Percentiles rank a stretch among this genome's conserved stretches.
These are phyloP conservation scores for Actinia equina DNA, from an alignment of 64 coral and sea anemone genomes.

Conservation along the genomic window DNA sequence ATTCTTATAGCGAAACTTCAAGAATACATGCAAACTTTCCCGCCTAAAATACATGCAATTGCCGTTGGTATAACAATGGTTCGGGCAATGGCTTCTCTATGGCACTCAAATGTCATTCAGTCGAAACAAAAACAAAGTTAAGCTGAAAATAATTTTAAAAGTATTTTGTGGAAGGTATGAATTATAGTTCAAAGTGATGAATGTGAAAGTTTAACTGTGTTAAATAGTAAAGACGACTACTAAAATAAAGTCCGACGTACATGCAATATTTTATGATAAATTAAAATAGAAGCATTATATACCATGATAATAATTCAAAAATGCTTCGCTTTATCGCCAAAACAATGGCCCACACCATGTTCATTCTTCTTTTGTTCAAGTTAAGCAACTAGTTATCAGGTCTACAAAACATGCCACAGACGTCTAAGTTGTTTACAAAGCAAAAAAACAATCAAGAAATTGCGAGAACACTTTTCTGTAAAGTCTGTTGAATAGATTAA, in stretches of 20 bases:
- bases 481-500: not conserved
- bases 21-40: not conserved
- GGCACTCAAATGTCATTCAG: not conserved
- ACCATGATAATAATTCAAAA: no score
- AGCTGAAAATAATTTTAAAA: not conserved
- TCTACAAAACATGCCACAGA: slow-evolving; percentile 1
- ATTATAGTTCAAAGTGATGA: not conserved
- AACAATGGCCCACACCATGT: not conserved
- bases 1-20: not conserved
- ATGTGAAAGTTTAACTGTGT: not conserved
- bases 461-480: not conserved
- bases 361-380: not conserved
- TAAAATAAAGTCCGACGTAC: not conserved
- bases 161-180: not conserved
- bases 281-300: not conserved
- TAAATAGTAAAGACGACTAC: not conserved
- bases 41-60: not conserved
- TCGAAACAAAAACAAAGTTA: not conserved
- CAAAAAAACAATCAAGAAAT: not conserved
- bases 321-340: not conserved
- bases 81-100: not conserved
- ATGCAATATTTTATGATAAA: not conserved
- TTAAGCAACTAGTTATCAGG: not conserved
- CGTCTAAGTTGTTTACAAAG: not conserved
- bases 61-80: not conserved